These are phyloP conservation scores for Leptobrachium ailaonicum DNA, from an alignment of 2,113 vertebrate genomes.

Conservation along the genomic window DNA sequence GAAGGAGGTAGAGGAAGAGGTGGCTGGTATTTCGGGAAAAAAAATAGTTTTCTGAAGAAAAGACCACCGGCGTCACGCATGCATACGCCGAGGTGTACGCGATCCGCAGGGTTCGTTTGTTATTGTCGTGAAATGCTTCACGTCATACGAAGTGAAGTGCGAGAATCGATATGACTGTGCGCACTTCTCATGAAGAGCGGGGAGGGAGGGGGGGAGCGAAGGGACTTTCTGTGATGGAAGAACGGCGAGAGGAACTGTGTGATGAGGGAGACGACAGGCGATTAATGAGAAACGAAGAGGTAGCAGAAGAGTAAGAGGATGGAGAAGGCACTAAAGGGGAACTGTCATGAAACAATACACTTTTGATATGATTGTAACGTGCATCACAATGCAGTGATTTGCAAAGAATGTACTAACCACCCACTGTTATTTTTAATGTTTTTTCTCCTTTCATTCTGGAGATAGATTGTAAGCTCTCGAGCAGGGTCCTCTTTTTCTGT, in stretches of 20 bases:
- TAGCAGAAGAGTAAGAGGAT: no score
- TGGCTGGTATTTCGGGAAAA: not conserved
- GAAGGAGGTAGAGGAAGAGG: not conserved
- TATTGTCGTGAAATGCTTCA: not conserved
- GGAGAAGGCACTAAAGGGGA: no score
- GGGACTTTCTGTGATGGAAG: not conserved
- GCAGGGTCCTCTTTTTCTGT: no score
- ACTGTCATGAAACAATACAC: no score
- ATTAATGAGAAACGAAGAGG: no score
- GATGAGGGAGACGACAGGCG: no score
- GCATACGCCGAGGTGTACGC: not conserved
- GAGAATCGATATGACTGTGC: not conserved
- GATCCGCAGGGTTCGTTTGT: not conserved
- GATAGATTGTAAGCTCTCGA: no score
- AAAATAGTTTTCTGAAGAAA: not conserved
- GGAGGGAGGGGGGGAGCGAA: not conserved
- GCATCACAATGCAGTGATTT: no score
- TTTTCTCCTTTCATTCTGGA: no score
- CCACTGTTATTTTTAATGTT: no score
- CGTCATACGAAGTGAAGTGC: not conserved
- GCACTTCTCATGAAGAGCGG: not conserved
- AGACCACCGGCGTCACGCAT: not conserved
- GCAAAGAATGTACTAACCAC: no score
- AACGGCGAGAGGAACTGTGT: not conserved
- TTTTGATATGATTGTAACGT: no score